These are phyloP conservation scores for Dynastes hyllus DNA, from an alignment of 2,888 invertebrate genomes.

Conservation along the genomic window DNA sequence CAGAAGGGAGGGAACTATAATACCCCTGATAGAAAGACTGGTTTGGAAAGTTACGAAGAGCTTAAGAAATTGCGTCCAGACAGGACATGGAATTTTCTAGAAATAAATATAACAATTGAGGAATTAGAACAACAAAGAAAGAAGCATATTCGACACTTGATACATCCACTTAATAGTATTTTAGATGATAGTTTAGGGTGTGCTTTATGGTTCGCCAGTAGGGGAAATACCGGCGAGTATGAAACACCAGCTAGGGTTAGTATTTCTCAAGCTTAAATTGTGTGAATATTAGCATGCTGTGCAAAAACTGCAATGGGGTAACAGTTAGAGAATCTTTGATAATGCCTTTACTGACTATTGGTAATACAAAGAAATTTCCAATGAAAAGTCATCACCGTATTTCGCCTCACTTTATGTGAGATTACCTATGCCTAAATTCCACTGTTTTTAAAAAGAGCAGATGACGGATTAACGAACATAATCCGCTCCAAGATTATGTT, in stretches of 20 bases:
- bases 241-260: slow-evolving; percentile 79
- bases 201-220: slow-evolving; percentile 97
- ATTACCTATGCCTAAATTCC: no score
- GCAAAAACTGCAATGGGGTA: no score
- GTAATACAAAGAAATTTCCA: no score
- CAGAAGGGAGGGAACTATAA: slow-evolving; percentile 75
- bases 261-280: slow-evolving; percentile 2
- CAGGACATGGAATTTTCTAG: slow-evolving; percentile 88
- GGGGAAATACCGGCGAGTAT: slow-evolving; percentile 76
- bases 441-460: no score
- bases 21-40: slow-evolving; percentile 91
- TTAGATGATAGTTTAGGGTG: slow-evolving; percentile 97
- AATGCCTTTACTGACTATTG: no score
- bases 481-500: no score
- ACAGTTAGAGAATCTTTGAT: no score
- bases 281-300: slow-evolving; percentile 25
- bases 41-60: slow-evolving; percentile 80
- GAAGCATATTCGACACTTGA: slow-evolving; percentile 80
- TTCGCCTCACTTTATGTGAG: no score
- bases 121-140: slow-evolving; percentile 78
- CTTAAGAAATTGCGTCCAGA: slow-evolving; percentile 79
- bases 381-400: no score
- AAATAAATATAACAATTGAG: slow-evolving; percentile 82
- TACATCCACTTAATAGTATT: slow-evolving; percentile 90
- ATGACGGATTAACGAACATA: no score